Percentiles rank a stretch among this genome's conserved stretches.
phyloP scores from a whole-genome alignment of 2,797 vertebrate species.

The Balearica regulorum region DNA sequence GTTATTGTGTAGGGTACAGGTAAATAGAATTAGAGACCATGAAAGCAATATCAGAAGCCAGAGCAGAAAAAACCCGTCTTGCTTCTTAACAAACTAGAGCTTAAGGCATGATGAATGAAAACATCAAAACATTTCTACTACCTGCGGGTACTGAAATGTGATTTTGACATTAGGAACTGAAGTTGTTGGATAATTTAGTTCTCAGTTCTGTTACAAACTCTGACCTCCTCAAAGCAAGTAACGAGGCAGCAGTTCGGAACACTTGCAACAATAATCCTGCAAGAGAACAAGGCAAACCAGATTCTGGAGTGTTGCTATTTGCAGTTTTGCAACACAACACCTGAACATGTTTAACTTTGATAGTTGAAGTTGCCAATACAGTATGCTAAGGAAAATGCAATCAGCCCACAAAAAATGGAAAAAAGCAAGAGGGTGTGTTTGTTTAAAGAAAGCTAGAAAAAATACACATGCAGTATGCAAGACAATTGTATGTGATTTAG shows the following conservation, averaged over 20 bases:
- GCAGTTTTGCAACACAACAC: neutral
- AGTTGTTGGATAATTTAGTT: neutral
- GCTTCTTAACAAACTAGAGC: neutral
- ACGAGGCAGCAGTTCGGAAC: neutral
- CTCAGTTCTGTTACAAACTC: neutral
- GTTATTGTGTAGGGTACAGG: neutral
- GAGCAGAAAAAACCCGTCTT: neutral
- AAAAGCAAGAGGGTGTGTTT: neutral
- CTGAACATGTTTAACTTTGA: neutral
- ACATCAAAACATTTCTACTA: neutral
- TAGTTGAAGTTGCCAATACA: neutral
- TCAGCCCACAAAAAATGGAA: neutral
- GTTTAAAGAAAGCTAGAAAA: neutral
- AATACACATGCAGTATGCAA: neutral
- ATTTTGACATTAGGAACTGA: neutral
- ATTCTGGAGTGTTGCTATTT: neutral
- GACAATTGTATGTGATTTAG: neutral
- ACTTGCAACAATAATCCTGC: neutral
- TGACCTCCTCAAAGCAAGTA: neutral
- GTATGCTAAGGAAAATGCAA: neutral
- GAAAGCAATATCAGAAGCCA: neutral
- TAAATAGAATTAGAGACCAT: neutral
- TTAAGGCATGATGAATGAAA: neutral
- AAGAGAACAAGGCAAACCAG: neutral
- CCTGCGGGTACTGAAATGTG: neutral